A percentile compares a stretch with the other conserved stretches of the same genome.
Evolutionary conservation across 1,140 invertebrate species (phyloP).

Genomic region (Dufourea novaeangliae): DNA sequence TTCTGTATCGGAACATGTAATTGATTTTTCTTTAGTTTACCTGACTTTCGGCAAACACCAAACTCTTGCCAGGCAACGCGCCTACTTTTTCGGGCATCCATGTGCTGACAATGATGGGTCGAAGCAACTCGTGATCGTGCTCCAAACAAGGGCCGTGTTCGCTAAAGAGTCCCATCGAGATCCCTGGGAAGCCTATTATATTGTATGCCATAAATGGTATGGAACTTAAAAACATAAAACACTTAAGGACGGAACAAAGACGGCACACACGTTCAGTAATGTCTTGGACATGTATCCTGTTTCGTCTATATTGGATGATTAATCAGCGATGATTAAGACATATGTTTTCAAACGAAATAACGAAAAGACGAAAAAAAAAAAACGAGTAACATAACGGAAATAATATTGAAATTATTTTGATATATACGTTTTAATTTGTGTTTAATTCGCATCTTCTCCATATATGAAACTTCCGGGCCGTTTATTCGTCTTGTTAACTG

Average conservation of each 20-base stretch:
- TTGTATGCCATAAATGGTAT: constrained; percentile 71
- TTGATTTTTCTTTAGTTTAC: constrained; percentile 82
- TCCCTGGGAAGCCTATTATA: constrained; percentile 83
- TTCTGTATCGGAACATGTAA: not conserved
- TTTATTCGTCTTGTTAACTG: not conserved
- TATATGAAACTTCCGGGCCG: not conserved
- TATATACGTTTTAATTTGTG: not conserved
- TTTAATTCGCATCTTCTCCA: not conserved
- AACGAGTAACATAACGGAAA: constrained; percentile 32
- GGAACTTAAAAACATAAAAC: constrained; percentile 69
- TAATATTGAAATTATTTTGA: too few species aligned
- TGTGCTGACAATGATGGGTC: constrained; percentile 91
- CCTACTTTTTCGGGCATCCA: constrained; percentile 94
- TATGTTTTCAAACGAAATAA: not conserved
- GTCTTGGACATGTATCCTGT: not conserved
- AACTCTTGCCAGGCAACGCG: constrained; percentile 89
- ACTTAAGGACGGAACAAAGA: constrained; percentile 72
- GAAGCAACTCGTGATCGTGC: constrained; percentile 91
- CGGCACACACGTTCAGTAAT: constrained; percentile 62
- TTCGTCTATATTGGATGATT: not conserved
- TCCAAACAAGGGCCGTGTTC: constrained; percentile 88
- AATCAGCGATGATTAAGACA: not conserved
- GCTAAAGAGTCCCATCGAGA: constrained; percentile 83
- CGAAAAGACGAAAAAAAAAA: not conserved
- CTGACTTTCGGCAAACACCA: constrained; percentile 94